Conservation (phyloP, 2,888 invertebrate species). For the Meteorus cinctellus region DNA sequence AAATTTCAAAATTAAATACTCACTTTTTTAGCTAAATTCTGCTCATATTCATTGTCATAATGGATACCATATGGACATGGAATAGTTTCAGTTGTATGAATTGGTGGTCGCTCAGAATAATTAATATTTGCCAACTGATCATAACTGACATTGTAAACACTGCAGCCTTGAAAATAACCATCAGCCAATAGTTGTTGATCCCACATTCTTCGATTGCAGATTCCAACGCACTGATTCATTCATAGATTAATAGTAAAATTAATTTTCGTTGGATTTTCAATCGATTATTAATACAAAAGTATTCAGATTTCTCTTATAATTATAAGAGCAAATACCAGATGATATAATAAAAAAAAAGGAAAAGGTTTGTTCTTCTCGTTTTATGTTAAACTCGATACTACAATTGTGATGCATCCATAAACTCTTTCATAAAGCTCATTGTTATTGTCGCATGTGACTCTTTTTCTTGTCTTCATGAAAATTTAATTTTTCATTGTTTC, state of each 20-base stretch:
- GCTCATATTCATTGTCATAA: conserved; percentile 45
- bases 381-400: no score
- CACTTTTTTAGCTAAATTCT: conserved; percentile 52
- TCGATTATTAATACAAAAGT: no score
- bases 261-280: no score
- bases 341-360: not conserved
- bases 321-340: no score
- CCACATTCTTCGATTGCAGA: conserved; percentile 46
- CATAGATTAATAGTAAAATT: no score
- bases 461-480: no score
- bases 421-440: no score
- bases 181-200: conserved; percentile 49
- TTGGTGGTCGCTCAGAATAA: conserved; percentile 45
- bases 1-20: not conserved
- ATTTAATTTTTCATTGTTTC: no score
- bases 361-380: not conserved
- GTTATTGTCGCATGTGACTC: no score
- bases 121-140: conserved; percentile 32
- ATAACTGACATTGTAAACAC: conserved; percentile 50
- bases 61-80: conserved; percentile 51
- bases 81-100: conserved; percentile 42
- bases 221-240: conserved; percentile 44
- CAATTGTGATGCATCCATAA: no score
- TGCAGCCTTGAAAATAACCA: conserved; percentile 53
- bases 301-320: no score